Evolutionary conservation across 2,113 vertebrate species (phyloP), one percentile per base, ranked within the genome.

Genomic region (Sus scrofa): DNA sequence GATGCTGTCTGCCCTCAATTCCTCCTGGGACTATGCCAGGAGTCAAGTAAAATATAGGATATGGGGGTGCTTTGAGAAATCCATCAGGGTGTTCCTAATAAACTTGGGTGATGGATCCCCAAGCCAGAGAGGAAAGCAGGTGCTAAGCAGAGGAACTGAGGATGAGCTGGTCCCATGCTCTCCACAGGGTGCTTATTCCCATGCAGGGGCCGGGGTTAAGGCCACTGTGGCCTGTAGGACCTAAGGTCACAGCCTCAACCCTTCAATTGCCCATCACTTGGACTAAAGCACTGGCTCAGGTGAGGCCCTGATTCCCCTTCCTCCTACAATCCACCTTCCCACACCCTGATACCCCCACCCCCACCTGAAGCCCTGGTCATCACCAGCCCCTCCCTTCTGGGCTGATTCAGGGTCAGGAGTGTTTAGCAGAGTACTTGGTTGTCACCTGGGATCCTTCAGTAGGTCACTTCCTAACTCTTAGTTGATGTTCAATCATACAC

Each of bases 391-490:
- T 0, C 3, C 22, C n/a, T 8, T 5, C 60, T 39, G 30, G 19
- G 34, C 30, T 37, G 14, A 12, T 24, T 5, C 32, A 19, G 44
- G 37, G 24, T 20, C 2, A 60, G 54, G 9, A 3, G 20, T 26
- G 24, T 62, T 62, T 6, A 86, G 34, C 37, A 39, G 74, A 63
- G 54, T 39, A 16, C 24, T 8, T 19, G 37, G 4, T 34, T 37
- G 67, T n/a, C 39, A 39, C 0, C 0, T 1, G 12, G 62, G 4
- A 26, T 71, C 2, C 82, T 27, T 10, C 15, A 7, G 1, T 6
- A 4, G 1, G 0, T 65, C 68, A 16, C 73, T 50, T 4, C 88
- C 70, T 37, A 44, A 9, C 32, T 79, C 63, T 81, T 27, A 14
- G 70, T 32, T 9, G 14, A 0, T 44, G 24, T 32, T 15, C 13